phyloP scores from a whole-genome alignment of 2,797 vertebrate genomes.

The Gobionotothen gibberifrons region DNA sequence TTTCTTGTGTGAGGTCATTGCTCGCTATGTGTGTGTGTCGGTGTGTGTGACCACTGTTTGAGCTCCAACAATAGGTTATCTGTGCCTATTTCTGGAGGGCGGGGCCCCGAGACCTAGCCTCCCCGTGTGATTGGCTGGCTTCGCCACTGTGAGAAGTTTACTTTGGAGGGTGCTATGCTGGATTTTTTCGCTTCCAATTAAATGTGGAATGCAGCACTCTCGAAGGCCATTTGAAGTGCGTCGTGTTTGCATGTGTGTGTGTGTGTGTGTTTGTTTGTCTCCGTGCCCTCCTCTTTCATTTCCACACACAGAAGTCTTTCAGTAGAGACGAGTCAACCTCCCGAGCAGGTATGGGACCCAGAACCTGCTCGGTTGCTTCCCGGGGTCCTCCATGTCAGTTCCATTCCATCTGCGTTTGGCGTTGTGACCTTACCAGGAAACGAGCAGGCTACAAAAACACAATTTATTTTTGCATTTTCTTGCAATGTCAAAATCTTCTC shows the following conservation, averaged over 20 bases:
- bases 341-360: conserved; percentile 63
- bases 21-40: conserved; percentile 46
- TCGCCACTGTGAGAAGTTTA: conserved; percentile 72
- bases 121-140: conserved; percentile 69
- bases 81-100: conserved; percentile 74
- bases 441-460: conserved; percentile 36
- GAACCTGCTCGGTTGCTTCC: conserved; percentile 22
- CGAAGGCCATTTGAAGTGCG: conserved; percentile 78
- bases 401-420: conserved; percentile 47
- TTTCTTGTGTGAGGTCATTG: conserved; percentile 54
- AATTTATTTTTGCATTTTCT: conserved; percentile 28
- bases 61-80: conserved; percentile 79
- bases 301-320: conserved; percentile 62
- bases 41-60: conserved; percentile 60
- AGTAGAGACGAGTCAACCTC: conserved; percentile 50
- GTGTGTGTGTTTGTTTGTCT: conserved; percentile 62
- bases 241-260: conserved; percentile 56
- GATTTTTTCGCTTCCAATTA: conserved; percentile 79
- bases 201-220: conserved; percentile 80
- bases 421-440: conserved; percentile 48
- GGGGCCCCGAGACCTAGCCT: conserved; percentile 69
- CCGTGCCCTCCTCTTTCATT: conserved; percentile 61
- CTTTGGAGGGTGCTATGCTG: conserved; percentile 74
- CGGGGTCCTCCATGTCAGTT: conserved; percentile 25
- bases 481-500: conserved; percentile 45